Conservation (phyloP, 2,888 invertebrate genomes). For the Siphonodentalium dalli region DNA sequence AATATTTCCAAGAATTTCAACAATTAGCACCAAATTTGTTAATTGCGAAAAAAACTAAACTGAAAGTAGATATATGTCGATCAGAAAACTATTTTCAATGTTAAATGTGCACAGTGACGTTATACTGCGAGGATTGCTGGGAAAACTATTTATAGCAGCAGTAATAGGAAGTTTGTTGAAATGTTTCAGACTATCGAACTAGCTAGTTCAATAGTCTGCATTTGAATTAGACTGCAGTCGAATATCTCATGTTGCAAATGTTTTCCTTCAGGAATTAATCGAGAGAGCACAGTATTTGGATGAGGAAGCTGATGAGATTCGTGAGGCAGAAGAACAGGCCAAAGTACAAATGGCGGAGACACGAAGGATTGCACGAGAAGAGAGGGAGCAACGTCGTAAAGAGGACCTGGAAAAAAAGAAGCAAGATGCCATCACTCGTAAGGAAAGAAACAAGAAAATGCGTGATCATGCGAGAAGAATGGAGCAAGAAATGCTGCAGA, state of each 20-base stretch:
- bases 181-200: no score
- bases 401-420: slow-evolving; percentile 48
- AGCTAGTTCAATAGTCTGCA: neutral
- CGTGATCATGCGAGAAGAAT: slow-evolving; percentile 45
- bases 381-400: slow-evolving; percentile 46
- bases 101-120: no score
- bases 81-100: no score
- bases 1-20: no score
- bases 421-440: slow-evolving; percentile 37
- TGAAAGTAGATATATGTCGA: no score
- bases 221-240: neutral
- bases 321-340: slow-evolving; percentile 51
- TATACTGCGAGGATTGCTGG: no score
- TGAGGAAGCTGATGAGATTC: slow-evolving; percentile 45
- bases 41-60: no score
- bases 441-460: slow-evolving; percentile 46
- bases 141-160: no score
- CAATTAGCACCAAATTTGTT: no score
- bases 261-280: slow-evolving; percentile 36
- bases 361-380: slow-evolving; percentile 43
- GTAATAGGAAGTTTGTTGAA: no score
- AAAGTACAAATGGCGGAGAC: slow-evolving; percentile 40
- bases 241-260: neutral
- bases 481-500: slow-evolving; percentile 51
- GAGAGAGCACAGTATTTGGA: slow-evolving; percentile 44